Evolutionary conservation across 2,113 vertebrate genomes (phyloP), one percentile per base, ranked within the genome.

Genomic region (Aleadryas rufinucha): DNA sequence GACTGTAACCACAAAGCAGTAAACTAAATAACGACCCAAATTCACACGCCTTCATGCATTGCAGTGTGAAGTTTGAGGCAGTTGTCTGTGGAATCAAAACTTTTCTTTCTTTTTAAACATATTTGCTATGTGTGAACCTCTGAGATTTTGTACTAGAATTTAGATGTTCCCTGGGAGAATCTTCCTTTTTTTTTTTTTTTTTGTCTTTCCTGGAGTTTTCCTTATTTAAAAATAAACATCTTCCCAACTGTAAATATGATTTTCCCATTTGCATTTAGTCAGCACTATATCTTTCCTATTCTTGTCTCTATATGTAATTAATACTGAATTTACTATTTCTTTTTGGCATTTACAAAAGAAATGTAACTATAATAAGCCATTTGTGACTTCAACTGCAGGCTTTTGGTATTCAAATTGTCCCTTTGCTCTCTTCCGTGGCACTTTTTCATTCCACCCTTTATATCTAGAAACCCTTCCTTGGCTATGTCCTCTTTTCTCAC

Each of bases 321-420:
- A 89, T 33, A 84, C 20, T 66, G 30, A 75, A 92, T 57, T 90
- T 81, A 74, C 26, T 69, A 20, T 78, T 92, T 84, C 65, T 68
- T 86, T 68, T 35, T 78, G 69, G 28, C 74, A 89, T 74, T 94
- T 93, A 79, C 69, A 57, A 76, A 91, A 89, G 53, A 93, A 91
- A 87, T 28, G 41, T 31, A 84, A 87, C 82, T 76, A 76, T 60
- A 91, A 84, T 49, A 91, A 93, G 54, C 49, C 72, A 57, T 82
- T 95, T 89, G 37, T 91, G 37, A 65, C 57, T 93, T 96, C 60
- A 76, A 59, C 74, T 87, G 65, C 10, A 74, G 80, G 49, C 23
- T 71, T 91, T 89, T 83, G 86, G 23, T 76, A 93, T 76, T 94
- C 50, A 95, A 59, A 95, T 93, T 83, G 16, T 87, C 33, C 50